phyloP scores from a whole-genome alignment of 2,113 vertebrate species.

The Terrapene triunguis region DNA sequence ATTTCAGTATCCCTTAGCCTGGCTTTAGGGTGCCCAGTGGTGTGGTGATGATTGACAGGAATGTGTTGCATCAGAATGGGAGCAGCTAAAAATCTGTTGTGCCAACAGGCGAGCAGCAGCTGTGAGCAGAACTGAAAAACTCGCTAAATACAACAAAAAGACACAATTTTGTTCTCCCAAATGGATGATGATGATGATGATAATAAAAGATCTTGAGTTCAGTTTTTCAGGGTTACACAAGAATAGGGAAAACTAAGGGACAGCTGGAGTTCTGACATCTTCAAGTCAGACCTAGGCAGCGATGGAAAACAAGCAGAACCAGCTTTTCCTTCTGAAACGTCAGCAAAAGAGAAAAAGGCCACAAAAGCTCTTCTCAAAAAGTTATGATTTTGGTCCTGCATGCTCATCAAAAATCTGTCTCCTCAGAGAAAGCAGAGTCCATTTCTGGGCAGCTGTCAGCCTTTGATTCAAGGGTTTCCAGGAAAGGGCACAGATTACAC shows the following conservation, averaged over 20 bases:
- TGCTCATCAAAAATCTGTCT: not conserved
- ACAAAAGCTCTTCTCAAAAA: not conserved
- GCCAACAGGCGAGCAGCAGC: not conserved
- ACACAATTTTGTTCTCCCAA: not conserved
- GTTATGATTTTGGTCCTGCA: not conserved
- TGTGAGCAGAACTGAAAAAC: not conserved
- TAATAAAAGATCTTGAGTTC: not conserved
- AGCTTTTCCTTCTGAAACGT: fast-evolving
- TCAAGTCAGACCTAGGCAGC: not conserved
- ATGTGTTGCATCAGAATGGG: not conserved
- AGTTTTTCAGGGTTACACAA: not conserved
- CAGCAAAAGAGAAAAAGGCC: not conserved
- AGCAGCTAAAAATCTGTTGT: not conserved
- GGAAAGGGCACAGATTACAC: not conserved
- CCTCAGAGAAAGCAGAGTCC: not conserved
- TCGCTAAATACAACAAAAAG: not conserved
- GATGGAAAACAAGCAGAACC: not conserved
- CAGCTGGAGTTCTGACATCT: not conserved
- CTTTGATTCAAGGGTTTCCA: not conserved
- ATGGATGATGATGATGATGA: too few species aligned
- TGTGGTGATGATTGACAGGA: not conserved
- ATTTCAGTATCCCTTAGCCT: not conserved
- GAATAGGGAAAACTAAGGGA: not conserved
- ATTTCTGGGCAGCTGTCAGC: not conserved
- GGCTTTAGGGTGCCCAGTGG: not conserved